phyloP scores from a whole-genome alignment of 2,797 vertebrate species.

The Distichodus sexfasciatus region DNA sequence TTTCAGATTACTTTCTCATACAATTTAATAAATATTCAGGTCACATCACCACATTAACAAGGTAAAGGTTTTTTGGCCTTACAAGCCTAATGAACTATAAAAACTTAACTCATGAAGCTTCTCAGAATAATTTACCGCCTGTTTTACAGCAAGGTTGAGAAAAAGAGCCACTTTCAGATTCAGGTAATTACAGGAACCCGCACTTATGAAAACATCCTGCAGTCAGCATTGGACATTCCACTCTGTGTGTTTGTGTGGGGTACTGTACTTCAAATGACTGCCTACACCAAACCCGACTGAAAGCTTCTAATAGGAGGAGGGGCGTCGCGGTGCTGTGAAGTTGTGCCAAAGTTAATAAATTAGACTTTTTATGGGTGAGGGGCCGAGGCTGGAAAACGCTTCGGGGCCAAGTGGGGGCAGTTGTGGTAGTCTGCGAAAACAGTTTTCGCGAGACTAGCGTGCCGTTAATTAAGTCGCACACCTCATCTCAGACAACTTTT shows the following conservation, averaged over 20 bases:
- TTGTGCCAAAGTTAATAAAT: conserved; percentile 50
- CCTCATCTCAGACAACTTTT: no score
- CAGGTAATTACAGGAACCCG: conserved; percentile 42
- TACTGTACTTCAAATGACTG: conserved; percentile 36
- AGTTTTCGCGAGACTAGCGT: conserved; percentile 7
- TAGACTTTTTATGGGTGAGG: conserved; percentile 24
- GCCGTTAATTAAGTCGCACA: conserved; percentile 9
- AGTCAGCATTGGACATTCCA: conserved; percentile 37
- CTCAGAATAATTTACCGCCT: no score
- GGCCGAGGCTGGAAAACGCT: conserved; percentile 10
- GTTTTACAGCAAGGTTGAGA: neutral
- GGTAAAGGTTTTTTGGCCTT: no score
- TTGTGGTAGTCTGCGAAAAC: conserved; percentile 33
- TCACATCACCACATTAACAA: no score
- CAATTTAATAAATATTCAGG: no score
- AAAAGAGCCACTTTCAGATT: conserved; percentile 36
- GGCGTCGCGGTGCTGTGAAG: conserved; percentile 34
- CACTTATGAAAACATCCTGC: conserved; percentile 47
- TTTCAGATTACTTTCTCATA: no score
- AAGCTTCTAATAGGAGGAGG: conserved; percentile 26
- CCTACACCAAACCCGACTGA: conserved; percentile 22
- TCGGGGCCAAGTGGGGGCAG: conserved; percentile 34
- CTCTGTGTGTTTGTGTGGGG: neutral
- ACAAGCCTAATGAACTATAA: no score
- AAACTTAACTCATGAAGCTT: no score